Base-by-base conservation (phyloP, 2,888 invertebrate species). In the Protula sp. region DNA sequence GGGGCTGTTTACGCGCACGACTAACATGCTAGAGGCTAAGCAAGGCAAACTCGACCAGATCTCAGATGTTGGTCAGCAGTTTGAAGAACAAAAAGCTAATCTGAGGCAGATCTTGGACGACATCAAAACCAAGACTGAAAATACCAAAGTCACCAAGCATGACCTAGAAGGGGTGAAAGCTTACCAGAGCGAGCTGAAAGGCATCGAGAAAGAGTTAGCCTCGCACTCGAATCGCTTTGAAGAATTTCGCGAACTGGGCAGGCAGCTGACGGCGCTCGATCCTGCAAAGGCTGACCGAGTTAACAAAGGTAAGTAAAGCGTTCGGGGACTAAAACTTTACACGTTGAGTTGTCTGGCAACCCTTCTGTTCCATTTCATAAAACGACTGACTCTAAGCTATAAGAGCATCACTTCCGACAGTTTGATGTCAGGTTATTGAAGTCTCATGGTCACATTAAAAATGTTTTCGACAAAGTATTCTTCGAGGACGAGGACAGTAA, bases 191-290 rank as follows among this genome's bases (percentile, higher is more conserved):
- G 27, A 59, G 19, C 30, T 63, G 47, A 51, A 78, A 72, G 74
- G 70, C 55, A 66, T 75, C 14, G 70, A 75, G 55, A 71, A 71
- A 58, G 73, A 77, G 45, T 67, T 79, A 58, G 68, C 72, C 47
- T 65, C 66, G 5, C 65, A 68, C 59, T 74, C 73, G 65, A 70
- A 74, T 47, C 74, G 75, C 55, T 76, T 73, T 84, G 89, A 58
- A 85, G 87, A 71, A 81, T 92, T 66, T 87, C 92, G 87, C 87
- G 89, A 74, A 88, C 90, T 82, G 89, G 94, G 81, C 87, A 90
- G 73, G 24, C 73, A 76, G 62, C 72, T 78, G 59, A 72, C 72
- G 71, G 69, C 72, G 47, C 67, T 70, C 14, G 78, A 77, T 62
- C 66, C 69, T 26, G 61, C 64, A 38, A 72, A 72, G 55, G 65